phyloP scores from a whole-genome alignment of 2,797 vertebrate species.

The Xiphophorus birchmanni region DNA sequence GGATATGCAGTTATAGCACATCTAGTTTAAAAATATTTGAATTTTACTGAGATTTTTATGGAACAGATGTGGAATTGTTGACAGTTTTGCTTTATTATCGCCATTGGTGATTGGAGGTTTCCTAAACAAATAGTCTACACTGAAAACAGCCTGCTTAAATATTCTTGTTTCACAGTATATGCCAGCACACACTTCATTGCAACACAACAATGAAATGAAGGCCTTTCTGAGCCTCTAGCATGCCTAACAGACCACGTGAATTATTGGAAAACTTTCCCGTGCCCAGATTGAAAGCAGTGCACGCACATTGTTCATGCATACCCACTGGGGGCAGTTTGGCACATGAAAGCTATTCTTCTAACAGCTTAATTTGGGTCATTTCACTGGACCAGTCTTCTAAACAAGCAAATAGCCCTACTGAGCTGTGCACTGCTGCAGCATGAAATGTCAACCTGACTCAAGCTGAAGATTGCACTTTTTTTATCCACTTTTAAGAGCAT shows the following conservation, averaged over 20 bases:
- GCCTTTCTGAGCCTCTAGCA: constrained; percentile 54
- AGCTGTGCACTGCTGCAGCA: constrained; percentile 49
- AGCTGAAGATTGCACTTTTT: constrained; percentile 37
- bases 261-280: constrained; percentile 74
- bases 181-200: constrained; percentile 49
- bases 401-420: constrained; percentile 71
- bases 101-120: constrained; percentile 41
- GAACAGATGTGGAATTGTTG: constrained; percentile 26
- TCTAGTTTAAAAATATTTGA: not conserved
- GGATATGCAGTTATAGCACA: constrained; percentile 16
- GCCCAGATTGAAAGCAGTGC: constrained; percentile 65
- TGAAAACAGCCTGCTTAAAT: constrained; percentile 22
- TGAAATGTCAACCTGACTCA: constrained; percentile 40
- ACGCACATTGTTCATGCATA: constrained; percentile 59
- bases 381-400: constrained; percentile 71
- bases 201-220: constrained; percentile 47
- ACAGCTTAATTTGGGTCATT: constrained; percentile 74
- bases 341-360: constrained; percentile 70
- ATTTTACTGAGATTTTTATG: constrained; percentile 42
- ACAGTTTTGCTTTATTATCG: constrained; percentile 16
- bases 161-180: constrained; percentile 51
- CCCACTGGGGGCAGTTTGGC: constrained; percentile 71
- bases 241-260: constrained; percentile 69
- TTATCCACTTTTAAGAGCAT: not conserved
- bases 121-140: constrained; percentile 40